These are phyloP conservation scores for Acinonyx jubatus DNA, from an alignment of 2,113 vertebrate species.

Conservation along the genomic window DNA sequence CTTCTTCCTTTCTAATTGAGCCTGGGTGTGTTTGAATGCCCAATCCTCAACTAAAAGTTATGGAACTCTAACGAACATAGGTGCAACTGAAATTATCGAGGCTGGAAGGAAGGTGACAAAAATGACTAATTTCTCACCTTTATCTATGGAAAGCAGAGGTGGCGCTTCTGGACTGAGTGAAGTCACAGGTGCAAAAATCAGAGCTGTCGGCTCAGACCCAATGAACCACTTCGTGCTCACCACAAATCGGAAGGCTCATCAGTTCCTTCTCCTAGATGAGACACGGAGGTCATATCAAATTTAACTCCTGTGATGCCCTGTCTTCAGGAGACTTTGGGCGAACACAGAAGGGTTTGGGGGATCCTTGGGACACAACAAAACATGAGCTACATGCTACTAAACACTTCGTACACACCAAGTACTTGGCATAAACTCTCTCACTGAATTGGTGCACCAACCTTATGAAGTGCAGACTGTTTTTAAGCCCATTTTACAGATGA, in stretches of 20 bases:
- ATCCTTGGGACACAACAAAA: neutral
- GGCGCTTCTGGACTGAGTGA: neutral
- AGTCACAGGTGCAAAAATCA: slow-evolving; percentile 22
- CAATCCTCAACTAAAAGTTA: slow-evolving; percentile 5
- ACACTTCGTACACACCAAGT: neutral
- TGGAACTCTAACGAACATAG: slow-evolving; percentile 22
- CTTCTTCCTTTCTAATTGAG: neutral
- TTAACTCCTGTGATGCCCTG: neutral
- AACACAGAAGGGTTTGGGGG: neutral
- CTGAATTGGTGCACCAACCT: neutral
- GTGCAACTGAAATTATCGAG: slow-evolving; percentile 51
- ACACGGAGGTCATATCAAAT: neutral
- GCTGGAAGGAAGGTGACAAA: slow-evolving; percentile 46
- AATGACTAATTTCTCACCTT: slow-evolving; percentile 68
- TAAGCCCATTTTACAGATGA: neutral
- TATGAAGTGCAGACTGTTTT: neutral
- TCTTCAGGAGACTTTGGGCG: neutral
- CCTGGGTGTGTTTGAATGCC: neutral
- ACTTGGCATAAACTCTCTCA: neutral
- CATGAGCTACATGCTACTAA: neutral
- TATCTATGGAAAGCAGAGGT: neutral
- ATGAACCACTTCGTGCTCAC: neutral
- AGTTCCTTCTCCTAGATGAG: neutral
- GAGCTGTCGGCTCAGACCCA: neutral
- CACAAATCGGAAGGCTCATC: neutral